A percentile compares a stretch with the other conserved stretches of the same genome.
These are phyloP conservation scores for Propsilocerus akamusi DNA, from an alignment of 1,140 invertebrate species.

Conservation along the genomic window DNA sequence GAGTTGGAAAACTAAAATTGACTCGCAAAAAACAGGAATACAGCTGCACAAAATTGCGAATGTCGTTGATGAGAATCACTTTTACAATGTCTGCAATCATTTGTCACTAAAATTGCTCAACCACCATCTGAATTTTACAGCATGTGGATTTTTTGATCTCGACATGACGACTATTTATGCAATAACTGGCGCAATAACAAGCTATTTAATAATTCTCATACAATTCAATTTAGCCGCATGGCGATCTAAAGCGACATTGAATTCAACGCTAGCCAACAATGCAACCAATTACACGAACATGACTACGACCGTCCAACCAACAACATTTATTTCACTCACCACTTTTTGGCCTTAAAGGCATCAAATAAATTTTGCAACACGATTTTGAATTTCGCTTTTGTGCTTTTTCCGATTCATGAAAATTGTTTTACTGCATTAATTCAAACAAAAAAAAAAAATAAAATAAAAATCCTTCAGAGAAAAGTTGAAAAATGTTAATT, in stretches of 20 bases:
- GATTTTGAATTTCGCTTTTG: no score
- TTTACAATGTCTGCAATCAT: slow-evolving; percentile 23
- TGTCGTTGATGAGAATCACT: slow-evolving; percentile 19
- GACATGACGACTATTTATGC: slow-evolving; percentile 24
- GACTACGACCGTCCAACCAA: no score
- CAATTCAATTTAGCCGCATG: slow-evolving; percentile 24
- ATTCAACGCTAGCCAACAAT: no score
- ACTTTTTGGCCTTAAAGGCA: no score
- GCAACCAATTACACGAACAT: no score
- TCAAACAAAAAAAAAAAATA: no score
- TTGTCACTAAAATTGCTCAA: slow-evolving; percentile 22
- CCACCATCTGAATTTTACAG: slow-evolving; percentile 22
- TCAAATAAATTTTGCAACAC: no score
- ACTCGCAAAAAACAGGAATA: slow-evolving; percentile 21
- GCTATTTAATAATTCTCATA: slow-evolving; percentile 22
- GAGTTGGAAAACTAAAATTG: slow-evolving; percentile 22
- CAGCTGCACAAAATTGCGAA: slow-evolving; percentile 22
- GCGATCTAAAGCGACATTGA: slow-evolving; percentile 14
- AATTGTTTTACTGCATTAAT: no score
- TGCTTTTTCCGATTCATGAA: no score
- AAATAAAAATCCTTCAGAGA: no score
- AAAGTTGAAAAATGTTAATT: no score
- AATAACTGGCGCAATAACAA: slow-evolving; percentile 22
- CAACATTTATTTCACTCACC: no score
- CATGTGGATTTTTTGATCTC: slow-evolving; percentile 22